Base-by-base conservation (phyloP, 92 coral and sea anemone genomes). In the Epizoanthus fatuus region DNA sequence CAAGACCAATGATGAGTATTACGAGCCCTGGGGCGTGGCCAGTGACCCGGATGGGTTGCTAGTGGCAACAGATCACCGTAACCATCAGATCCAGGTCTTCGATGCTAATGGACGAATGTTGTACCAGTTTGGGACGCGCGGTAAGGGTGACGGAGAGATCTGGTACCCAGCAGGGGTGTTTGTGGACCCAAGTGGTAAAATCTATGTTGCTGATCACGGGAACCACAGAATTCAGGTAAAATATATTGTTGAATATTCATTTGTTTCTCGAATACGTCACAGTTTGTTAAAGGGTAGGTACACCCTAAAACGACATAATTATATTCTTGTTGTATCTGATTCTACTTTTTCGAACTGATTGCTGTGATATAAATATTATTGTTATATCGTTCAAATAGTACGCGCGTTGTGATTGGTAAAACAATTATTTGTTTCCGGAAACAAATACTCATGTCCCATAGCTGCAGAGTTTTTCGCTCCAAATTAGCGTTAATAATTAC, bases 141-240 rank as follows among this genome's bases (percentile, higher is more conserved):
- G 98, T 0, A 94, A 94, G 66, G 93, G 92, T 0, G 95, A 94
- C 54, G 98, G 98, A 22, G 95, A 94, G 91, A 93, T 94, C 81
- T 94, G 98, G 98, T 94, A 94, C 87, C 98, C 98, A 86, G 98
- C 98, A 1, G 98, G 98, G 0, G 98, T 94, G 59, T 89, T 90
- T 15, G 75, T 86, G 29, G 89, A 81, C 14, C 72, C 88, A 39
- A 86, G 90, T 19, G 92, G 93, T 1, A 85, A 89, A 15, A 94
- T 94, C 56, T 94, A 75, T 69, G 98, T 94, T 12, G 92, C 95
- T 10, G 98, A 94, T 57, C 98, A 94, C 58, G 98, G 98, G n/a
- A 94, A 92, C 81, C 92, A 94, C 84, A 92, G 98, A 81, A 89
- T 94, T 67, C 93, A 94, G 88, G 98, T 92, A 49, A 76, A 71